Conservation (phyloP, 2,113 vertebrate genomes). For the Ranitomeya variabilis region DNA sequence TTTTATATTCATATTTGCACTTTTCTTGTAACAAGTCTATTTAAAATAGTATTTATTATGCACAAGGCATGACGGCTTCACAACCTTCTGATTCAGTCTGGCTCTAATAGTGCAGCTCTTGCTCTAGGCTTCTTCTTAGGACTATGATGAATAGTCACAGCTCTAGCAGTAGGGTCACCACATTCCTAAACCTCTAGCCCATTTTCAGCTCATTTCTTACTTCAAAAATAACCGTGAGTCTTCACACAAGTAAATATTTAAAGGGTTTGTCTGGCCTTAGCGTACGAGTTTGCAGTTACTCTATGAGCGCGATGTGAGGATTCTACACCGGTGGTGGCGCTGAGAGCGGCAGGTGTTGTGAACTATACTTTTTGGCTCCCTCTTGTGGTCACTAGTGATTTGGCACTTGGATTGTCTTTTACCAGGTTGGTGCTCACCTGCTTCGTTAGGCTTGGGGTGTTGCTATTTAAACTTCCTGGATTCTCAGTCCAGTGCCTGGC, state of each 20-base stretch:
- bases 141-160: background rate
- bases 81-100: background rate
- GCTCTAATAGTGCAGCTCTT: background rate
- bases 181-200: background rate
- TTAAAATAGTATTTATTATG: background rate
- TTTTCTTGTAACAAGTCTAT: background rate
- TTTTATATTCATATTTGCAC: background rate
- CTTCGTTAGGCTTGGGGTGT: no score
- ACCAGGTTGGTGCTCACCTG: no score
- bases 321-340: no score
- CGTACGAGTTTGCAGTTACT: no score
- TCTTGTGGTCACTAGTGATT: no score
- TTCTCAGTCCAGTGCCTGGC: no score
- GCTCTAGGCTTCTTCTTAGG: background rate
- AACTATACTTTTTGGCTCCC: no score
- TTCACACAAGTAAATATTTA: background rate
- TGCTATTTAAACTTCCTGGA: no score
- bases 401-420: no score
- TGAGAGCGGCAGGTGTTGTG: no score
- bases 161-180: background rate
- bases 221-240: background rate
- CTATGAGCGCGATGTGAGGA: no score
- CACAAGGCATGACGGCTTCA: background rate
- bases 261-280: no score
- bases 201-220: background rate